A percentile compares a stretch with the other conserved stretches of the same genome.
Evolutionary conservation across 1,140 invertebrate species (phyloP).

Genomic region (Pseudomyrmex gracilis): DNA sequence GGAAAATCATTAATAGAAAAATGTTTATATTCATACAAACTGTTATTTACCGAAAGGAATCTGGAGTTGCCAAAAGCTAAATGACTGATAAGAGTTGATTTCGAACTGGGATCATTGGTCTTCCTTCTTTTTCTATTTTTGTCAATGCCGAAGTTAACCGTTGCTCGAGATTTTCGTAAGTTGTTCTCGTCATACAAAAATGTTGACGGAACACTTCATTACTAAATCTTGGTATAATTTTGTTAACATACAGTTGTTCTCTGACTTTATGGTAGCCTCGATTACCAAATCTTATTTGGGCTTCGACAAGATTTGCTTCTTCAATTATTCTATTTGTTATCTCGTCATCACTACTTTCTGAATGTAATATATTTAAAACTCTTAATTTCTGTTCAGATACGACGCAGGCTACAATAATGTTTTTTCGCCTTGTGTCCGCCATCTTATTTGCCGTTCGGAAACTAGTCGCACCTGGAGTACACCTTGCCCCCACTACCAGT

Average conservation of each 20-base stretch:
- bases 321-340: neutral
- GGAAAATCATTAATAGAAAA: neutral
- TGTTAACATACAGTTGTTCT: neutral
- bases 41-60: conserved; percentile 14
- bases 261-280: neutral
- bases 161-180: neutral
- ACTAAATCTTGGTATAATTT: conserved; percentile 2
- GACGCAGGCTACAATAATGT: neutral
- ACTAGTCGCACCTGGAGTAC: neutral
- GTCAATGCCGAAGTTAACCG: neutral
- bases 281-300: neutral
- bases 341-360: conserved; percentile 6
- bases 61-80: conserved; percentile 12
- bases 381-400: neutral
- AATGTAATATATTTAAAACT: neutral
- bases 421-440: neutral
- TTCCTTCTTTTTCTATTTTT: neutral
- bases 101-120: neutral
- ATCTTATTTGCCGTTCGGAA: neutral
- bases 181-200: neutral
- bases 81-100: neutral
- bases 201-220: conserved; percentile 3
- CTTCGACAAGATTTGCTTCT: neutral
- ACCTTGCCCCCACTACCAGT: neutral
- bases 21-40: neutral